Evolutionary conservation across 2,113 vertebrate genomes (phyloP).

Genomic region (Macrotis lagotis): DNA sequence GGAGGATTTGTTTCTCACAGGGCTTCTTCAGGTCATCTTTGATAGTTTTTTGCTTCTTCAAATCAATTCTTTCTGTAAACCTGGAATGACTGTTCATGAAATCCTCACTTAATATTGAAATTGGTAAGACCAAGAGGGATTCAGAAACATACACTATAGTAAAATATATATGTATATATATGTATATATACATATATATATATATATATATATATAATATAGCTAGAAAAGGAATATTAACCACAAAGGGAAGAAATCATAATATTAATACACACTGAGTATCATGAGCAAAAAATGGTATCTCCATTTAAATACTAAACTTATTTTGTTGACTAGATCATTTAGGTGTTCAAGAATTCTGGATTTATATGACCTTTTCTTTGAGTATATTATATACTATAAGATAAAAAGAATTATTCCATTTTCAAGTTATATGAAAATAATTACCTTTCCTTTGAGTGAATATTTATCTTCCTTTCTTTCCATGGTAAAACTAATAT

Average conservation of each 20-base stretch:
- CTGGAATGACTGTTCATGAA: not conserved
- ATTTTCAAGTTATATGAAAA: not conserved
- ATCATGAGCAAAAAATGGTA: conserved; percentile 2
- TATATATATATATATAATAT: too few relatives aligned
- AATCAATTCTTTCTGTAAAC: conserved; percentile 19
- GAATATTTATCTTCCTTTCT: not conserved
- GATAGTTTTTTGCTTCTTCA: not conserved
- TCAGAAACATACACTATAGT: not conserved
- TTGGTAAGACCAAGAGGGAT: not conserved
- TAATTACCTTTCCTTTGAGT: not conserved
- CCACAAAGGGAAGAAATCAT: not conserved
- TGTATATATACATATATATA: too few relatives aligned
- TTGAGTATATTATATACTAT: not conserved
- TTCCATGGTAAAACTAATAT: not conserved
- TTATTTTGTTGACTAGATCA: not conserved
- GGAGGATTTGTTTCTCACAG: not conserved
- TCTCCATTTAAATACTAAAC: conserved; percentile 27
- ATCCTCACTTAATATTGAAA: not conserved
- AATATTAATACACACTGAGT: not conserved
- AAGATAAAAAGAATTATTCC: not conserved
- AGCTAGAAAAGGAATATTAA: conserved; percentile 1
- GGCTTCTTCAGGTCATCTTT: not conserved
- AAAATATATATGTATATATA: not conserved
- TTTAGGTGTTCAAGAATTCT: conserved; percentile 24
- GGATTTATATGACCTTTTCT: not conserved